phyloP scores from a whole-genome alignment of 2,888 invertebrate genomes.

The Carabus problematicus region DNA sequence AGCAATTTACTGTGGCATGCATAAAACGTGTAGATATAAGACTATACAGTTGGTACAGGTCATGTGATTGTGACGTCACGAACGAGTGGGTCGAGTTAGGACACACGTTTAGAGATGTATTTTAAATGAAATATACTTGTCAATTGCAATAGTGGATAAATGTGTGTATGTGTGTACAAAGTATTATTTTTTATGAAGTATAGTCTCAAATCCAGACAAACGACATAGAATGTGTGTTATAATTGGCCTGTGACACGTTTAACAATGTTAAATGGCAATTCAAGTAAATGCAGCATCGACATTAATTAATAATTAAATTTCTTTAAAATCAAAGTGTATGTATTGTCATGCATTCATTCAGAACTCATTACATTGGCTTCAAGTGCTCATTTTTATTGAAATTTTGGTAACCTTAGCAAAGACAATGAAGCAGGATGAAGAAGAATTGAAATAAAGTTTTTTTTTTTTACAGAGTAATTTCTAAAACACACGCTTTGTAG shows the following conservation, averaged over 20 bases:
- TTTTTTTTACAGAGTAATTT: neutral
- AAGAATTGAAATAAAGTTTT: constrained; percentile 4
- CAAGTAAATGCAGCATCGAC: constrained; percentile 39
- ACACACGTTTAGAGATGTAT: neutral
- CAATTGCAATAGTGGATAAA: constrained; percentile 6
- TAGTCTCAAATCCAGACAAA: no score
- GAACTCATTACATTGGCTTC: constrained; percentile 8
- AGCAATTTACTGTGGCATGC: no score
- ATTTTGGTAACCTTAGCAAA: neutral
- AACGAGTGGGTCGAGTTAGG: no score
- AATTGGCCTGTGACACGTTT: no score
- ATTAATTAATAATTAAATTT: no score
- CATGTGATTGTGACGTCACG: constrained; percentile 2
- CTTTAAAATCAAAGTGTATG: neutral
- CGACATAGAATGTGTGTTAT: neutral
- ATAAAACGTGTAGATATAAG: neutral
- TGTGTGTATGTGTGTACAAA: no score
- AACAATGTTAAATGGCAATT: constrained; percentile 18
- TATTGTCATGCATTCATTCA: constrained; percentile 38
- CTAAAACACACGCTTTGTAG: neutral
- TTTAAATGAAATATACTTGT: neutral
- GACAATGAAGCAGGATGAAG: neutral
- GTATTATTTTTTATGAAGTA: no score
- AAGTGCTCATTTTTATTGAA: constrained; percentile 17
- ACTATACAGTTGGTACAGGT: neutral